Conservation (phyloP, 2,113 vertebrate genomes). For the Thinocorus orbignyianus region DNA sequence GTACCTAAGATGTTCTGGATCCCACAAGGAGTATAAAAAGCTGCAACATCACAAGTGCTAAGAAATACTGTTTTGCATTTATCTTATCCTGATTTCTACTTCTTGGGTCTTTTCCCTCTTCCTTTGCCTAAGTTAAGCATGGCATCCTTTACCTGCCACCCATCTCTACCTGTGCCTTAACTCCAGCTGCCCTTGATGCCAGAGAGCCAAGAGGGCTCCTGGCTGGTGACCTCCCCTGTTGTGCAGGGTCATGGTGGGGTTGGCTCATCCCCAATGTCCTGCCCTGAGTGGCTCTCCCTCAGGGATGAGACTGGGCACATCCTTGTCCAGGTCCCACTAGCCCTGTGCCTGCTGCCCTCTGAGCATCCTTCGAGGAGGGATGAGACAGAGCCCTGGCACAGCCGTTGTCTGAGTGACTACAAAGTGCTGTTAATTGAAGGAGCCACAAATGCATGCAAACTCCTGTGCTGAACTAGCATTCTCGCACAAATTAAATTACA, state of each 20-base stretch:
- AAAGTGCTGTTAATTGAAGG: not conserved
- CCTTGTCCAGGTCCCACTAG: not conserved
- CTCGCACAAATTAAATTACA: not conserved
- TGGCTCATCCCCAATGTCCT: not conserved
- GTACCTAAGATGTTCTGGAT: not conserved
- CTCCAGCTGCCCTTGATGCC: not conserved
- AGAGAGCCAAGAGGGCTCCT: not conserved
- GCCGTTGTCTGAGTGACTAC: no score
- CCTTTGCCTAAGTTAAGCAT: not conserved
- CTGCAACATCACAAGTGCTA: not conserved
- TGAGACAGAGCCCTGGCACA: rapidly evolving
- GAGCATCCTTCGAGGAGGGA: not conserved
- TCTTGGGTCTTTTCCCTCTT: not conserved
- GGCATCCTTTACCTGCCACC: no score
- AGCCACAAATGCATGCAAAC: not conserved
- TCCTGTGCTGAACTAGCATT: not conserved
- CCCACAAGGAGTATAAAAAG: not conserved
- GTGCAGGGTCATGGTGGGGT: rapidly evolving
- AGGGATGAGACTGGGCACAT: not conserved
- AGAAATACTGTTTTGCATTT: not conserved
- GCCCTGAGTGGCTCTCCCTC: not conserved
- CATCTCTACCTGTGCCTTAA: not conserved
- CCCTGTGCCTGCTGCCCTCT: not conserved
- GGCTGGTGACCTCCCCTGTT: not conserved
- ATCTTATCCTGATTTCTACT: not conserved